Base-by-base conservation (phyloP, 2,797 vertebrate species). In the Mastacembelus armatus region DNA sequence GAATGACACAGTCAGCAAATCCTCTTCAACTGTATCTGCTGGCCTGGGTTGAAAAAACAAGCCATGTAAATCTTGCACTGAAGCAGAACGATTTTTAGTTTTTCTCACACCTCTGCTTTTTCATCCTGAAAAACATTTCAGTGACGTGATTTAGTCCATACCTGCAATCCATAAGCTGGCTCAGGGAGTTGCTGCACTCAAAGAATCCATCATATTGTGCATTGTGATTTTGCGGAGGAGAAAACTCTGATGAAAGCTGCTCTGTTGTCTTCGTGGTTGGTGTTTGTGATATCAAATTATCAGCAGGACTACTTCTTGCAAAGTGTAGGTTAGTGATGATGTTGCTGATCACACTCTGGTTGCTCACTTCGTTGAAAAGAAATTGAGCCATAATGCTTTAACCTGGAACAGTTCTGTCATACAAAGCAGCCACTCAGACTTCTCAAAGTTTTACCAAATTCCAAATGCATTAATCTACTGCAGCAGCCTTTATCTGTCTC, bases 81-180 rank as follows among this genome's bases (percentile, higher is more conserved):
- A 8, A 5, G 9, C 14, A 10, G 26, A 11, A 7, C 44, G 2
- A 21, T 7, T 18, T 7, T 24, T 1, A 44, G 14, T 6, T 4
- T 7, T 11, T 33, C 75, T 78, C 85, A 94, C 92, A 81, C 43
- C 26, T 77, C 50, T 26, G 39, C 16, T 4, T 14, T 22, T 48
- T 47, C 5, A 21, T 66, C 59, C 18, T 38, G 49, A 47, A n/a
- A n/a, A n/a, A n/a, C n/a, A n/a, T n/a, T n/a, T n/a, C n/a, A n/a
- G n/a, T n/a, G n/a, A n/a, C n/a, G 22, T 21, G 7, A n/a, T n/a
- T n/a, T n/a, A n/a, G 11, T 19, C 1, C 42, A 55, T 76, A 93
- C 91, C 88, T 60, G 40, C 22, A 32, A 11, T 56, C 62, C 29
- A 74, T 66, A 15, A 5, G 10, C 33, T 47, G 62, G 32, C 35